Evolutionary conservation across 2,113 vertebrate species (phyloP).

Genomic region (Xerus inauris): DNA sequence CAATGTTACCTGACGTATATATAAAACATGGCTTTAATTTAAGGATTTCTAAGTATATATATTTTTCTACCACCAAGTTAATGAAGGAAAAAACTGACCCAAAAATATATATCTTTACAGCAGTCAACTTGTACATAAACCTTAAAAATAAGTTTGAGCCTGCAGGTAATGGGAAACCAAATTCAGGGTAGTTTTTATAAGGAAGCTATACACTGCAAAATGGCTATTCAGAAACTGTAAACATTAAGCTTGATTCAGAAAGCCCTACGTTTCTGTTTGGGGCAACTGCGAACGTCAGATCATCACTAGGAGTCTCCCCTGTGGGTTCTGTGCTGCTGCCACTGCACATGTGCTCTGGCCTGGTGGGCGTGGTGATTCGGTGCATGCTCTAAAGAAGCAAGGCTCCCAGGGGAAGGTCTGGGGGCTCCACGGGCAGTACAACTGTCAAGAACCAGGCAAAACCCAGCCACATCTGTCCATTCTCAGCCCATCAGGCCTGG

Average conservation of each 20-base stretch:
- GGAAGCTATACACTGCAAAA: constrained; percentile 85
- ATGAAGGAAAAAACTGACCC: constrained; percentile 86
- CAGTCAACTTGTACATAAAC: constrained; percentile 84
- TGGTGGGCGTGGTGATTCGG: not conserved
- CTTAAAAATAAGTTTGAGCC: constrained; percentile 80
- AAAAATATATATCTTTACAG: constrained; percentile 90
- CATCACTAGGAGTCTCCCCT: constrained; percentile 59
- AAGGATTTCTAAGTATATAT: constrained; percentile 85
- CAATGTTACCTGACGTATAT: constrained; percentile 88
- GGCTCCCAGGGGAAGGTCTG: constrained; percentile 18
- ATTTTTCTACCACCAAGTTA: constrained; percentile 87
- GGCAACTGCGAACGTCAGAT: constrained; percentile 79
- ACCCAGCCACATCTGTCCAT: constrained; percentile 27
- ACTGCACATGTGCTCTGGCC: constrained; percentile 37
- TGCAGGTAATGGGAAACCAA: constrained; percentile 73
- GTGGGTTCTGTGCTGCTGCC: constrained; percentile 18
- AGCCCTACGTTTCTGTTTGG: constrained; percentile 69
- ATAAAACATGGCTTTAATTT: constrained; percentile 91
- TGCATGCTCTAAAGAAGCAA: constrained; percentile 65
- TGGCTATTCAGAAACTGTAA: constrained; percentile 89
- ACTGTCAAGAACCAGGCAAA: not conserved
- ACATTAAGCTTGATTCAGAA: constrained; percentile 86
- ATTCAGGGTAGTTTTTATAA: constrained; percentile 67
- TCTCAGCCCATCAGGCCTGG: not conserved
- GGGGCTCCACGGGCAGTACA: not conserved